Conservation (phyloP, 2,113 vertebrate genomes). For the Plestiodon gilberti region DNA sequence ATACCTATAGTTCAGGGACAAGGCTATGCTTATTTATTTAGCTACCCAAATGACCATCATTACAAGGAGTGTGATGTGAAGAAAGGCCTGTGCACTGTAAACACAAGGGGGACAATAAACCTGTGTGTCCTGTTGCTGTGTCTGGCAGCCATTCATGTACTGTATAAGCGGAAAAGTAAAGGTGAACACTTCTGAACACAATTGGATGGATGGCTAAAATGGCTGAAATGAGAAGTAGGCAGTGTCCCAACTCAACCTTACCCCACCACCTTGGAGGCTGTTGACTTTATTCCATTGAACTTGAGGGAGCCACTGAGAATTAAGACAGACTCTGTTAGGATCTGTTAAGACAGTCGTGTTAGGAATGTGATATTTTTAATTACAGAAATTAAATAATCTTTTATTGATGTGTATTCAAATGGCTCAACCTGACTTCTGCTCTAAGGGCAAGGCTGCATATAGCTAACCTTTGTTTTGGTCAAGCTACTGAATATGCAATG, state of each 20-base stretch:
- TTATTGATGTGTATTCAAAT: no score
- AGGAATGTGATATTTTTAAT: no score
- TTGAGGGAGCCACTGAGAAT: neutral
- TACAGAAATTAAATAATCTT: no score
- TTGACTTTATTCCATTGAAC: neutral
- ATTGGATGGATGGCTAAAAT: neutral
- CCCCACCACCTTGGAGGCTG: neutral
- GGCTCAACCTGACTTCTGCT: no score
- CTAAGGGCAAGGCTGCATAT: no score
- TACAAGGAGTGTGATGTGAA: neutral
- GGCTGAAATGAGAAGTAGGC: neutral
- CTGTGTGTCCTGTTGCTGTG: neutral
- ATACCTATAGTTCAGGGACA: neutral
- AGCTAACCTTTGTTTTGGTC: no score
- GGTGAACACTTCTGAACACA: neutral
- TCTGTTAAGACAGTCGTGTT: no score
- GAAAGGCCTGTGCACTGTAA: neutral
- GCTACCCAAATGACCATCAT: neutral
- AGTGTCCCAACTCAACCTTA: neutral
- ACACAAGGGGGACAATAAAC: neutral
- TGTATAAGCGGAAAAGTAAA: neutral
- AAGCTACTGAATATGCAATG: no score
- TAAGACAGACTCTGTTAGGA: neutral
- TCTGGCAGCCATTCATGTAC: neutral
- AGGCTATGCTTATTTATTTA: neutral